Evolutionary conservation across 53 echinoderm and acorn worm genomes (phyloP).

Genomic region (Echinometra lucunter): DNA sequence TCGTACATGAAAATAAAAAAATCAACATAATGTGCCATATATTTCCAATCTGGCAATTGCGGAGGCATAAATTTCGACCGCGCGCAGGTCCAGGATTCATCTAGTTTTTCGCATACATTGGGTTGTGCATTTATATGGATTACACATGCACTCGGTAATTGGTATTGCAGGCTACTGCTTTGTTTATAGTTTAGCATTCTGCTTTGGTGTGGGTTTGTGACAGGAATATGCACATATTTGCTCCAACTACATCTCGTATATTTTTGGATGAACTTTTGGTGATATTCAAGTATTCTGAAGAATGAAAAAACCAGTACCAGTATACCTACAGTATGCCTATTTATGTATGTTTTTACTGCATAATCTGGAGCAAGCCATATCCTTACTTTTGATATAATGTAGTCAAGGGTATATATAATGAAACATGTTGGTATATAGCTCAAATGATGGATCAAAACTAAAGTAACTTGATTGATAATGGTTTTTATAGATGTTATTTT

Average conservation of each 20-base stretch:
- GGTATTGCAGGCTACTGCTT: not conserved
- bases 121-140: no score
- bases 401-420: not conserved
- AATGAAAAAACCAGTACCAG: not conserved
- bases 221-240: not conserved
- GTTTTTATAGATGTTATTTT: not conserved
- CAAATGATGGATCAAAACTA: not conserved
- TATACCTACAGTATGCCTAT: not conserved
- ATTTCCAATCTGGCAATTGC: no score
- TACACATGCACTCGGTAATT: no score
- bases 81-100: no score
- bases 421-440: no score
- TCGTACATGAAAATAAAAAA: no score
- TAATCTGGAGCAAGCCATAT: no score
- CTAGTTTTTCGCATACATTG: no score
- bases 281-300: not conserved
- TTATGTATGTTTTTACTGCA: not conserved
- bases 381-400: not conserved
- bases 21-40: no score
- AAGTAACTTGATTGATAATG: not conserved
- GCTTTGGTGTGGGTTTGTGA: not conserved
- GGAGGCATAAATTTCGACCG: no score
- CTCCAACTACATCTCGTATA: not conserved
- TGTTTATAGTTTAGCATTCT: not conserved
- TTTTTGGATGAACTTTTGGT: not conserved